Conservation (phyloP, 2,113 vertebrate species). For the Muntiacus reevesi region DNA sequence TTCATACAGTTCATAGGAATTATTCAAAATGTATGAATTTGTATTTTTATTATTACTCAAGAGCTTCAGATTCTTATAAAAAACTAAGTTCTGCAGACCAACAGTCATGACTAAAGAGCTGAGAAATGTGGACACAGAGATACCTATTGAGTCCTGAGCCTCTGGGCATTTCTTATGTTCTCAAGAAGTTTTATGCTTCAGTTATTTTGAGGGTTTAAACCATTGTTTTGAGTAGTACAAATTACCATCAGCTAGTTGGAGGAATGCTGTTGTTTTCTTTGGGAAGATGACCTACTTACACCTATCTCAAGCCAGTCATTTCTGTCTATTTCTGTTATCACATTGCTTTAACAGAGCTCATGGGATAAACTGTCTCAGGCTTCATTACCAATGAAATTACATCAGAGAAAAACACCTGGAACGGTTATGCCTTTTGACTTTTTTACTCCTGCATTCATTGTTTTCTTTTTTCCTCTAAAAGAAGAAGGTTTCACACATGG, state of each 20-base stretch:
- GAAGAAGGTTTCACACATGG: slow-evolving; percentile 11
- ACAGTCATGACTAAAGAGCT: background rate
- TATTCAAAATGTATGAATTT: background rate
- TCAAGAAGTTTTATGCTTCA: background rate
- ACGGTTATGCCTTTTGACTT: background rate
- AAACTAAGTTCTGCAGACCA: background rate
- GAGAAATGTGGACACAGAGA: background rate
- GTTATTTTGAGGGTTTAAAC: background rate
- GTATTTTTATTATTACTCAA: background rate
- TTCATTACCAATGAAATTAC: slow-evolving; percentile 24
- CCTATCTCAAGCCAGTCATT: background rate
- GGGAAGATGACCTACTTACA: background rate
- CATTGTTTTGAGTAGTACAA: background rate
- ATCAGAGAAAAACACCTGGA: background rate
- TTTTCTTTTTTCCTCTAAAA: background rate
- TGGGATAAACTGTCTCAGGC: background rate
- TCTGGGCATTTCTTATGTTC: background rate
- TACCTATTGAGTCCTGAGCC: background rate
- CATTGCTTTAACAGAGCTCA: background rate
- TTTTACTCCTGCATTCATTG: background rate
- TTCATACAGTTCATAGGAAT: background rate
- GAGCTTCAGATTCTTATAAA: background rate
- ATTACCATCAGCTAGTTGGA: background rate
- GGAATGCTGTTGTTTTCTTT: background rate
- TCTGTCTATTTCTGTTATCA: slow-evolving; percentile 26